A percentile compares a stretch with the other conserved stretches of the same genome.
Evolutionary conservation across 2,113 vertebrate species (phyloP).

Genomic region (Polypterus senegalus): DNA sequence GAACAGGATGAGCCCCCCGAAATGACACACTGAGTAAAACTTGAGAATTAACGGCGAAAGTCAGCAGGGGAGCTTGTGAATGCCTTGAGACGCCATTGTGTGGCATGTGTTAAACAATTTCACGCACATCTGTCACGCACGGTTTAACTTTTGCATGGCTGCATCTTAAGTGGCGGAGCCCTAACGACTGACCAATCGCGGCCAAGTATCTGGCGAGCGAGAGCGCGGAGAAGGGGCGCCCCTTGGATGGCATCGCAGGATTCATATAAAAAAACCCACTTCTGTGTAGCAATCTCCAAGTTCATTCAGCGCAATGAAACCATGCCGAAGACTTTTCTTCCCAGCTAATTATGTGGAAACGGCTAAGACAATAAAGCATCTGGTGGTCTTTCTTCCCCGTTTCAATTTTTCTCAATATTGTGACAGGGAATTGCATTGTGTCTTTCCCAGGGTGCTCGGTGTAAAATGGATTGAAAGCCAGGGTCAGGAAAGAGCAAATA

Average conservation of each 20-base stretch:
- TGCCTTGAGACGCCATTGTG: constrained; percentile 23
- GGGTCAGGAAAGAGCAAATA: constrained; percentile 96
- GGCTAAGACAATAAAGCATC: constrained; percentile 97
- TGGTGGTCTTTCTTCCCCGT: constrained; percentile 84
- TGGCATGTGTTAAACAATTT: constrained; percentile 83
- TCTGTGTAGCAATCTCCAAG: constrained; percentile 86
- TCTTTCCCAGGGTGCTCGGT: constrained; percentile 67
- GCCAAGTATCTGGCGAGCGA: constrained; percentile 58
- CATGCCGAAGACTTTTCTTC: constrained; percentile 81
- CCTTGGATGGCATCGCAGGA: constrained; percentile 64
- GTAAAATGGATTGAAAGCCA: constrained; percentile 63
- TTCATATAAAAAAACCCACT: constrained; percentile 65
- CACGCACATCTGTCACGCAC: constrained; percentile 87
- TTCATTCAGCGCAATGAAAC: constrained; percentile 92
- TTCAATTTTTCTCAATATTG: constrained; percentile 86
- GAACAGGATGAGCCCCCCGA: constrained; percentile 14
- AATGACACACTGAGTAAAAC: constrained; percentile 43
- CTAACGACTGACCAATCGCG: constrained; percentile 42
- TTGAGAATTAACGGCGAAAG: constrained; percentile 45
- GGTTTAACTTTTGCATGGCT: constrained; percentile 84
- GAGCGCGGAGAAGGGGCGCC: constrained; percentile 15
- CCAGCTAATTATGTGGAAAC: constrained; percentile 98
- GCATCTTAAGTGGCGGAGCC: constrained; percentile 65
- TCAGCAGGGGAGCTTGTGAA: constrained; percentile 29
- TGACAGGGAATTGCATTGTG: constrained; percentile 94